phyloP scores from a whole-genome alignment of 2,797 vertebrate species.

The Spinibarbus caldwelli region DNA sequence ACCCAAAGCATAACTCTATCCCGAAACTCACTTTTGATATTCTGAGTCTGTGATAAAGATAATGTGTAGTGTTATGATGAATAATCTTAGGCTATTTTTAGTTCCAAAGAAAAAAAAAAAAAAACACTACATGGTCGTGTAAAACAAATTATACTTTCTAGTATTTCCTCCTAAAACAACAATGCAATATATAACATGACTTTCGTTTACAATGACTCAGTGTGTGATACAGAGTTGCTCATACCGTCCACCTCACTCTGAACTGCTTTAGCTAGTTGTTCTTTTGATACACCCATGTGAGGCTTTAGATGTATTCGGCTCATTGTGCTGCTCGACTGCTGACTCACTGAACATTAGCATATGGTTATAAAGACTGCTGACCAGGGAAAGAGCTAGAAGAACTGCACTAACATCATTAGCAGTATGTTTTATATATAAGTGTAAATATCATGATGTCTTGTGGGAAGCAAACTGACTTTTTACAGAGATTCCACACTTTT shows the following conservation, averaged over 20 bases:
- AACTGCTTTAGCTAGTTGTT: background rate
- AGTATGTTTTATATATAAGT: too few relatives aligned
- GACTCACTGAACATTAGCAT: conserved; percentile 2
- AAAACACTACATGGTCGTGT: too few relatives aligned
- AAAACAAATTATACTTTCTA: background rate
- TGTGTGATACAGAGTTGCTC: background rate
- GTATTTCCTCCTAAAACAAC: background rate
- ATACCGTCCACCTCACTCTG: background rate
- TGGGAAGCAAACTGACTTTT: background rate
- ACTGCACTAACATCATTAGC: background rate
- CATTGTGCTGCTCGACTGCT: conserved; percentile 2
- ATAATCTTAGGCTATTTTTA: background rate
- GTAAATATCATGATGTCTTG: too few relatives aligned
- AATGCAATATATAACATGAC: too few relatives aligned
- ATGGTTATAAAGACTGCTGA: background rate
- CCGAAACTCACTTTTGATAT: background rate
- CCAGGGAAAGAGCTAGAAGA: background rate
- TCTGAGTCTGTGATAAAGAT: too few relatives aligned
- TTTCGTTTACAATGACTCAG: background rate
- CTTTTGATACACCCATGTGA: conserved; percentile 1
- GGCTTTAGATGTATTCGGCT: background rate
- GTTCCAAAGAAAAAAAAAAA: background rate
- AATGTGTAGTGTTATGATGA: too few relatives aligned
- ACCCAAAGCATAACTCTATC: background rate
- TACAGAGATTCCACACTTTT: too few relatives aligned